phyloP scores from a whole-genome alignment of 2,888 invertebrate species.

The Microctonus aethiopoides region DNA sequence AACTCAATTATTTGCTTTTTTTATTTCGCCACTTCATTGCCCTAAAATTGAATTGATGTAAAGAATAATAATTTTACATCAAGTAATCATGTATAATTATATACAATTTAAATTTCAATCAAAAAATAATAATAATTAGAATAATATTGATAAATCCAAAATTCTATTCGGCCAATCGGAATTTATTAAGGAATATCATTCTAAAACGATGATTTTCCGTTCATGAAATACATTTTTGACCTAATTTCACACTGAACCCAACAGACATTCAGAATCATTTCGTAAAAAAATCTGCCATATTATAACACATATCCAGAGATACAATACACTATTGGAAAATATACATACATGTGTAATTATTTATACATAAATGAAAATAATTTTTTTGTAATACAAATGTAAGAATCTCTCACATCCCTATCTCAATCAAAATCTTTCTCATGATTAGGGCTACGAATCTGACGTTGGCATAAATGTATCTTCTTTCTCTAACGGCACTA shows the following conservation, averaged over 20 bases:
- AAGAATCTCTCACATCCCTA: background rate
- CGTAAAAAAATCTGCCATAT: background rate
- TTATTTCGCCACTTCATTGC: background rate
- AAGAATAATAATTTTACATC: background rate
- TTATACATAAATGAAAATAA: background rate
- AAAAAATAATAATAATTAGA: background rate
- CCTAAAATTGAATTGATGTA: background rate
- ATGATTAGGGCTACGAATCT: background rate
- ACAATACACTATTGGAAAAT: background rate
- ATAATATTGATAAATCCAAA: background rate
- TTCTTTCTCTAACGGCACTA: slow-evolving; percentile 18
- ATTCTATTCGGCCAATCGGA: background rate
- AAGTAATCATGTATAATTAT: background rate
- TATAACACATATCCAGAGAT: background rate
- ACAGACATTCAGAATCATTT: background rate
- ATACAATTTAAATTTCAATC: background rate
- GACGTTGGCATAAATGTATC: background rate
- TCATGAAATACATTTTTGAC: background rate
- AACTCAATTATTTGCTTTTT: background rate
- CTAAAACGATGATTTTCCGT: background rate
- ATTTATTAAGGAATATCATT: background rate
- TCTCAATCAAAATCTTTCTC: background rate
- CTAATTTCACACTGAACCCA: background rate
- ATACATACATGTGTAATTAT: background rate
- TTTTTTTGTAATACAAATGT: background rate